A percentile compares a stretch with the other conserved stretches of the same genome.
phyloP scores from a whole-genome alignment of 2,888 invertebrate species.

The Gryllus longicercus region DNA sequence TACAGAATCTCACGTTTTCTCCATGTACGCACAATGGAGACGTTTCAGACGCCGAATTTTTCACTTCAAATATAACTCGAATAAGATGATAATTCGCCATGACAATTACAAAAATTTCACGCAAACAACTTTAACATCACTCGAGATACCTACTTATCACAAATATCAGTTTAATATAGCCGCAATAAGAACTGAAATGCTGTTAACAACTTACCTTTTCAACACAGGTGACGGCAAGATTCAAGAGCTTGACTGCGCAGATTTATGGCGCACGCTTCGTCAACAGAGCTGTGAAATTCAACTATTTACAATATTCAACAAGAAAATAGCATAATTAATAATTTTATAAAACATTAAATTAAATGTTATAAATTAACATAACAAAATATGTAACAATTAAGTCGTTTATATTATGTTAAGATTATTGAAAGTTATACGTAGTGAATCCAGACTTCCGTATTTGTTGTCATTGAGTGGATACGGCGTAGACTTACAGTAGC shows the following conservation, averaged over 20 bases:
- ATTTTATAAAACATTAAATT: neutral
- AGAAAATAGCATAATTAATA: neutral
- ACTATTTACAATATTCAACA: neutral
- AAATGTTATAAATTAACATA: neutral
- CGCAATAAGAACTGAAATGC: conserved; percentile 43
- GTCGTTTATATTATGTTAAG: neutral
- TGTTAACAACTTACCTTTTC: conserved; percentile 51
- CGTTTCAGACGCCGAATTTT: conserved; percentile 34
- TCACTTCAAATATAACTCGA: conserved; percentile 20
- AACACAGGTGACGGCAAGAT: conserved; percentile 53
- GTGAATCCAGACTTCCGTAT: neutral
- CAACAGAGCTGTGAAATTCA: neutral
- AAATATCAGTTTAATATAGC: conserved; percentile 41
- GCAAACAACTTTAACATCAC: neutral
- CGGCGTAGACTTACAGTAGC: neutral
- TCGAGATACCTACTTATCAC: neutral
- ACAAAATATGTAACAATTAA: too few relatives aligned
- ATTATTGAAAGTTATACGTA: neutral
- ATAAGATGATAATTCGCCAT: conserved; percentile 31
- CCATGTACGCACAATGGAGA: conserved; percentile 30
- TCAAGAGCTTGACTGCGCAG: conserved; percentile 33
- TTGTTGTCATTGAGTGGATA: neutral
- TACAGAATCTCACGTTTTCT: conserved; percentile 29
- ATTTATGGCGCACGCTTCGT: conserved; percentile 29
- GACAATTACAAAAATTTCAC: conserved; percentile 31